phyloP scores from a whole-genome alignment of 2,797 vertebrate species.

The Ceryle rudis region DNA sequence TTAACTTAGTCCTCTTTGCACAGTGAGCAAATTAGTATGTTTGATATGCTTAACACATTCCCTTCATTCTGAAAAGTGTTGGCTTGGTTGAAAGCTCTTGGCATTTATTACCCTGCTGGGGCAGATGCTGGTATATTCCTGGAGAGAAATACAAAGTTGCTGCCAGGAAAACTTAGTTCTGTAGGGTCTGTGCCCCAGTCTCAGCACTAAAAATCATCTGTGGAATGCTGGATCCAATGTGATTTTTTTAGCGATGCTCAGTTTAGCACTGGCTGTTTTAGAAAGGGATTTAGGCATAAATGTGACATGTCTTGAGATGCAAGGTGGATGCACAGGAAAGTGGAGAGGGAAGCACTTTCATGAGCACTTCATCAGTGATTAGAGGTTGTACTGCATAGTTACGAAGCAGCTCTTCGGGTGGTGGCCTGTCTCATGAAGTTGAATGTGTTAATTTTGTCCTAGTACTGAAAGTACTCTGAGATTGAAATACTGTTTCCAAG shows the following conservation, averaged over 20 bases:
- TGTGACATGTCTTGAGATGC: background rate
- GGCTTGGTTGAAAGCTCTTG: background rate
- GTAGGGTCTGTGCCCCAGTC: background rate
- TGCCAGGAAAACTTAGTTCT: background rate
- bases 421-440: rapidly evolving
- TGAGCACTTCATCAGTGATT: background rate
- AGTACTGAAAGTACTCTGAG: background rate
- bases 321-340: background rate
- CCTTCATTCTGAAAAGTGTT: background rate
- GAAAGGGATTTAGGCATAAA: background rate
- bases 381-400: background rate
- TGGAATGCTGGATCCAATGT: background rate
- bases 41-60: background rate
- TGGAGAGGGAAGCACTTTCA: background rate
- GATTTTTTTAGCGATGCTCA: background rate
- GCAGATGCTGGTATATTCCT: background rate
- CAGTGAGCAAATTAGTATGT: background rate
- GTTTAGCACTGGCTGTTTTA: background rate
- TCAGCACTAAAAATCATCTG: background rate
- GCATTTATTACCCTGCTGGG: background rate
- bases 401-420: background rate
- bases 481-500: background rate
- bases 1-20: background rate
- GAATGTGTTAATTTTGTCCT: background rate
- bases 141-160: background rate